phyloP scores from a whole-genome alignment of 2,113 vertebrate genomes.

The Eulacestoma nigropectus region DNA sequence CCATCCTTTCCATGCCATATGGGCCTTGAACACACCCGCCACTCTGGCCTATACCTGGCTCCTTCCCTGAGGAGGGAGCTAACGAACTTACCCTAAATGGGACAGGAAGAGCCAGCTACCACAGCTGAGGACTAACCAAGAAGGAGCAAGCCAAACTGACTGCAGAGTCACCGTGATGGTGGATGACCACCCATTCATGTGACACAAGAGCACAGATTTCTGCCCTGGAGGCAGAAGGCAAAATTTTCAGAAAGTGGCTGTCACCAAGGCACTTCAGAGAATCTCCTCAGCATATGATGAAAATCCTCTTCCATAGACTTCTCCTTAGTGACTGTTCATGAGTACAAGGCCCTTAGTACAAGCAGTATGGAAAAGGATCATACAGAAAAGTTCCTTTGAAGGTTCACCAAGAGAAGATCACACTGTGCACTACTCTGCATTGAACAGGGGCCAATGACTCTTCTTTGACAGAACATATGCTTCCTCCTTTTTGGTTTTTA shows the following conservation, averaged over 20 bases:
- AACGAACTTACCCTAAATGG: background rate
- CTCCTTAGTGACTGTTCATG: background rate
- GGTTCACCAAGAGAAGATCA: slow-evolving; percentile 14
- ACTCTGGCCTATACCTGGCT: background rate
- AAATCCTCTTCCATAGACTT: background rate
- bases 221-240: background rate
- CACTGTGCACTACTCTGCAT: background rate
- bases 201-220: background rate
- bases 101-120: background rate
- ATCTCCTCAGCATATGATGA: background rate
- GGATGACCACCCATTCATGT: background rate
- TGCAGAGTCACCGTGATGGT: background rate
- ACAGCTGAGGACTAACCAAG: background rate
- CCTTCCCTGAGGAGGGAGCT: background rate
- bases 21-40: background rate
- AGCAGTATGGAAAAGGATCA: background rate
- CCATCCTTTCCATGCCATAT: background rate
- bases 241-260: background rate
- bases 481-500: background rate
- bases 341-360: background rate
- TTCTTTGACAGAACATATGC: background rate
- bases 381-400: slow-evolving; percentile 10
- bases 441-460: background rate
- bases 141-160: background rate
- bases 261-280: background rate